These are phyloP conservation scores for Aplidium turbinatum DNA, from an alignment of 23 tunicate genomes.

Conservation along the genomic window DNA sequence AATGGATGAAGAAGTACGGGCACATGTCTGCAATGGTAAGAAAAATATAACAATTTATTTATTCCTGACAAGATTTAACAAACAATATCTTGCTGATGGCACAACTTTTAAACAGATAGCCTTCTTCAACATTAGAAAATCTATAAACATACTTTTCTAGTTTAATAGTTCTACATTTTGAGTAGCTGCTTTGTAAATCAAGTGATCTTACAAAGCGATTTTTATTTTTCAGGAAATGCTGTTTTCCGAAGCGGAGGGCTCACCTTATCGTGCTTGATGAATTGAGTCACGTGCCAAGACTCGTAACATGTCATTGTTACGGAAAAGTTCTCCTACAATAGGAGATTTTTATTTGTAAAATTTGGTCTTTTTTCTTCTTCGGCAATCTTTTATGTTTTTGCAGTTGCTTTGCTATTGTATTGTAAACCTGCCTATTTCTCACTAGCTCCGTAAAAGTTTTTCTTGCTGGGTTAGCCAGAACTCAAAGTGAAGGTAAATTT, in stretches of 20 bases:
- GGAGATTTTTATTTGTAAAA: conserved; percentile 74
- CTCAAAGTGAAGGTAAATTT: not conserved
- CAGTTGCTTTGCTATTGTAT: not conserved
- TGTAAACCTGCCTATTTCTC: not conserved
- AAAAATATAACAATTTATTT: too few relatives aligned
- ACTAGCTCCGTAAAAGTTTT: too few relatives aligned
- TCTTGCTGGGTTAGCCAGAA: not conserved
- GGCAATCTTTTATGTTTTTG: too few relatives aligned
- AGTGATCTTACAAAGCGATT: not conserved
- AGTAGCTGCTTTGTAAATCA: not conserved
- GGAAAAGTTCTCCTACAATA: conserved; percentile 85
- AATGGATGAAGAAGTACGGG: conserved; percentile 90
- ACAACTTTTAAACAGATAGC: not conserved
- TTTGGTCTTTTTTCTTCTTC: too few relatives aligned
- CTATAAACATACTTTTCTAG: not conserved
- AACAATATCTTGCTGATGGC: not conserved
- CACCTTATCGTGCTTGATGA: conserved; percentile 70
- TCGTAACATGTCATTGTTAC: conserved; percentile 92
- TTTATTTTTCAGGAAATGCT: conserved; percentile 90
- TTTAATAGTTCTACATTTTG: not conserved
- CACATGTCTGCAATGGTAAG: conserved; percentile 95
- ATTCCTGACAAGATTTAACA: not conserved
- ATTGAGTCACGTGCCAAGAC: conserved; percentile 76
- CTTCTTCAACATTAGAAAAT: too few relatives aligned
- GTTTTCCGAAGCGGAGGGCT: conserved; percentile 78